These are phyloP conservation scores for Drosophila watanabei DNA, from an alignment of 1,140 invertebrate genomes.

Conservation along the genomic window DNA sequence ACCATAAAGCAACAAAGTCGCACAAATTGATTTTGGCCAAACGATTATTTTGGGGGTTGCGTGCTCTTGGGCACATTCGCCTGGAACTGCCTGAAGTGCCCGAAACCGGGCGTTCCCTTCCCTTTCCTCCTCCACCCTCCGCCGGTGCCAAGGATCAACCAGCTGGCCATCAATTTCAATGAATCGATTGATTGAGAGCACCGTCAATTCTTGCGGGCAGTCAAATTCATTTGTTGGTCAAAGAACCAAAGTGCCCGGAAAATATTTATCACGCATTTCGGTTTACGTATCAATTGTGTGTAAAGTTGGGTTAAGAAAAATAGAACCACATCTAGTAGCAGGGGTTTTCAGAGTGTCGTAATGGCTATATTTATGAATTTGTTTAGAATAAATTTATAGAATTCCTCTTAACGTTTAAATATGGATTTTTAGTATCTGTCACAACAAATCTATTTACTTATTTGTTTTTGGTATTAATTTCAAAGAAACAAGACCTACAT, in stretches of 20 bases:
- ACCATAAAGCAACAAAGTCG: constrained; percentile 68
- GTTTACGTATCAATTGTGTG: constrained; percentile 55
- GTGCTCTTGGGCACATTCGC: constrained; percentile 58
- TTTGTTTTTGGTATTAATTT: no score
- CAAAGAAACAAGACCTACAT: no score
- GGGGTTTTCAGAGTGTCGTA: not conserved
- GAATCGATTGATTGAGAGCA: constrained; percentile 68
- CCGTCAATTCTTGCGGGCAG: constrained; percentile 50
- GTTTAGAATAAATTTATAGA: not conserved
- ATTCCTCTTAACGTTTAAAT: not conserved
- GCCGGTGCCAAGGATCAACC: constrained; percentile 25
- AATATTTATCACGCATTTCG: constrained; percentile 40
- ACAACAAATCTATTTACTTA: no score
- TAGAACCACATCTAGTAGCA: not conserved
- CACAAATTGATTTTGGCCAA: constrained; percentile 80
- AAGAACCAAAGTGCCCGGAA: constrained; percentile 45
- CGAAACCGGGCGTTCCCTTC: not conserved
- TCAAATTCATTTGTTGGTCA: constrained; percentile 57
- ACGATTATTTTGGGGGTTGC: constrained; percentile 59
- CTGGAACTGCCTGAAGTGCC: constrained; percentile 11
- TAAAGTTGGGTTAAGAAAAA: not conserved
- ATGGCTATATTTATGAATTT: not conserved
- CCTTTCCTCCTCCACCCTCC: not conserved
- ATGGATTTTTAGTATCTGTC: not conserved
- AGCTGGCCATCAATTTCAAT: constrained; percentile 69